Evolutionary conservation across 2,888 invertebrate species (phyloP).

Genomic region (Epinotia brunnichana): DNA sequence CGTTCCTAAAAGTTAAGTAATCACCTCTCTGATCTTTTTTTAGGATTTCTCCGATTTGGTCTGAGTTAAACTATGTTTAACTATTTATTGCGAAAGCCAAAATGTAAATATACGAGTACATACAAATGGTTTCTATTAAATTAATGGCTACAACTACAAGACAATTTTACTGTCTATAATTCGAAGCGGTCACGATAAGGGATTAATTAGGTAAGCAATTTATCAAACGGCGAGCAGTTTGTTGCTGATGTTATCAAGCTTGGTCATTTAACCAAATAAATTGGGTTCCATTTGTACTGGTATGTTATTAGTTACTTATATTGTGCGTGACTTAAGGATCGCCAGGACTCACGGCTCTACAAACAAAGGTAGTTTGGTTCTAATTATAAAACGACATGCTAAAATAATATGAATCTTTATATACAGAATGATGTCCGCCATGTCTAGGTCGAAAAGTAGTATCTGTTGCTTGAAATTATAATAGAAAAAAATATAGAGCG

Average conservation of each 20-base stretch:
- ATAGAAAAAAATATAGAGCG: too few relatives aligned
- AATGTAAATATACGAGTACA: neutral
- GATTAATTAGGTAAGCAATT: constrained; percentile 39
- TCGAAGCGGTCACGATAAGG: constrained; percentile 21
- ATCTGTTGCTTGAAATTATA: too few relatives aligned
- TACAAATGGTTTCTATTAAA: neutral
- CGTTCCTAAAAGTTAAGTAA: neutral
- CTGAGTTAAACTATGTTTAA: too few relatives aligned
- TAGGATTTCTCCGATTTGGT: too few relatives aligned
- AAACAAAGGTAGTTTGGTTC: too few relatives aligned
- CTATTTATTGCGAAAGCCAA: neutral
- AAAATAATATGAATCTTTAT: too few relatives aligned
- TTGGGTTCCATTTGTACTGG: constrained; percentile 25
- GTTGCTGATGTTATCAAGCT: constrained; percentile 31
- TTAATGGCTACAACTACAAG: constrained; percentile 15
- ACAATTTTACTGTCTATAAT: constrained; percentile 21
- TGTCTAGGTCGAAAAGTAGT: too few relatives aligned
- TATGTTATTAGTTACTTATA: neutral
- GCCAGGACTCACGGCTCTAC: too few relatives aligned
- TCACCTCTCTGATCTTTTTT: neutral
- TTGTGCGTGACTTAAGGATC: too few relatives aligned
- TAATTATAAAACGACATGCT: too few relatives aligned
- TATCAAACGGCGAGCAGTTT: constrained; percentile 30
- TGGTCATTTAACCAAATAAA: constrained; percentile 23
- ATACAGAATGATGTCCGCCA: too few relatives aligned